Base-by-base conservation (phyloP, 2,888 invertebrate genomes). In the Taenaris catops region DNA sequence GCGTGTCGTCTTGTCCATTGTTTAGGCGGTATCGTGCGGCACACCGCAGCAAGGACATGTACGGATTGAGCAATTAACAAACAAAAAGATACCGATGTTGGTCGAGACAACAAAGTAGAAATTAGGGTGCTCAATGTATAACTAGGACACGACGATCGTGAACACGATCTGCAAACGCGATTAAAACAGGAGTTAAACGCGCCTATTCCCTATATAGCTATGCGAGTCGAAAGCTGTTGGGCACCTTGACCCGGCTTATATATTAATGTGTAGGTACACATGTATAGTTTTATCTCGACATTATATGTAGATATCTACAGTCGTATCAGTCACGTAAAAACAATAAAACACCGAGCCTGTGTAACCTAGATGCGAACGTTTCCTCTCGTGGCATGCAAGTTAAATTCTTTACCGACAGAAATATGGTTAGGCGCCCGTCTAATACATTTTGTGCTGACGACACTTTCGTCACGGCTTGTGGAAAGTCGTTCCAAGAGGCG, bases 271-370 rank as follows among this genome's bases (percentile, higher is more conserved):
- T 49, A 44, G 29, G 23, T 33, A 47, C 38, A 76, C 8, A 28
- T 79, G 79, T 42, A 34, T 78, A 72, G 25, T 33, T 72, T 64
- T 79, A 49, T 46, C 47, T 51, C 63, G 66, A 64, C 71, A 64
- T 78, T 8, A 6, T 16, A 29, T 23, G 14, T 16, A 41, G 14
- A 27, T 24, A 44, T 81, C 80, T 43, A 25, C 74, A 72, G 29
- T 36, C 25, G 76, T 79, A 81, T 81, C 78, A 73, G 69, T 67
- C 84, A 84, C 84, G 84, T 83, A 81, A 74, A 79, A 59, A 81
- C 74, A 84, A 86, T 84, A 81, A 84, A 83, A 67, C 73, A 75
- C 68, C 55, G 63, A 69, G 64, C 55, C 74, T 53, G 61, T 62
- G 63, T 81, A 83, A 80, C 83, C 81, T 78, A 83, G 69, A 67